Evolutionary conservation across 2,797 vertebrate genomes (phyloP).

Genomic region (Acanthis flammea): DNA sequence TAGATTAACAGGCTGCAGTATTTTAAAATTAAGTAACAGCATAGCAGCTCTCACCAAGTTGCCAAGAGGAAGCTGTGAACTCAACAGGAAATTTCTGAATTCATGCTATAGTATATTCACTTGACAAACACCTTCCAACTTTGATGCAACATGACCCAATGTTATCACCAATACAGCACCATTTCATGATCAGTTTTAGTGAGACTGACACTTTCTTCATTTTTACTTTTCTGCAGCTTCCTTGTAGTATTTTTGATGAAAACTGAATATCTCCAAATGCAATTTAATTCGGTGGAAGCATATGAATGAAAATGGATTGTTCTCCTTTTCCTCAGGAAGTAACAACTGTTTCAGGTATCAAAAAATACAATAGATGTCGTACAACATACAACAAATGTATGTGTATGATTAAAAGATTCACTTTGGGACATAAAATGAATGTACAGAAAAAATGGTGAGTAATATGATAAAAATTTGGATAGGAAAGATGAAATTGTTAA

Average conservation of each 20-base stretch:
- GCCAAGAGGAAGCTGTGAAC: neutral
- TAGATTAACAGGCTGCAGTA: neutral
- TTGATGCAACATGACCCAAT: neutral
- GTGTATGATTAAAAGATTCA: neutral
- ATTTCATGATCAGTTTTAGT: neutral
- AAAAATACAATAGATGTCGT: neutral
- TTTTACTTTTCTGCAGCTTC: neutral
- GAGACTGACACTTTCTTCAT: neutral
- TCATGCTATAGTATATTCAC: neutral
- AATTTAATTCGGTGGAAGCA: neutral
- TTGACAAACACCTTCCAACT: neutral
- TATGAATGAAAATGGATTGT: neutral
- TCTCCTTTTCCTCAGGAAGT: neutral
- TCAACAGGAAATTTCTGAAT: neutral
- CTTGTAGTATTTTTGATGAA: neutral
- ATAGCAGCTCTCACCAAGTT: neutral
- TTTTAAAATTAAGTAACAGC: neutral
- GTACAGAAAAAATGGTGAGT: neutral
- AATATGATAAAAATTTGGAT: neutral
- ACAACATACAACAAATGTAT: fast-evolving
- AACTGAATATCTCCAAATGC: neutral
- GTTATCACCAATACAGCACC: neutral
- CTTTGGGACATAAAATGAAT: neutral
- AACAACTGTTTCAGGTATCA: neutral
- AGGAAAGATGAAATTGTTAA: neutral